A percentile compares a stretch with the other conserved stretches of the same genome.
Conservation (phyloP, 2,113 vertebrate genomes). For the Phrynosoma platyrhinos region DNA sequence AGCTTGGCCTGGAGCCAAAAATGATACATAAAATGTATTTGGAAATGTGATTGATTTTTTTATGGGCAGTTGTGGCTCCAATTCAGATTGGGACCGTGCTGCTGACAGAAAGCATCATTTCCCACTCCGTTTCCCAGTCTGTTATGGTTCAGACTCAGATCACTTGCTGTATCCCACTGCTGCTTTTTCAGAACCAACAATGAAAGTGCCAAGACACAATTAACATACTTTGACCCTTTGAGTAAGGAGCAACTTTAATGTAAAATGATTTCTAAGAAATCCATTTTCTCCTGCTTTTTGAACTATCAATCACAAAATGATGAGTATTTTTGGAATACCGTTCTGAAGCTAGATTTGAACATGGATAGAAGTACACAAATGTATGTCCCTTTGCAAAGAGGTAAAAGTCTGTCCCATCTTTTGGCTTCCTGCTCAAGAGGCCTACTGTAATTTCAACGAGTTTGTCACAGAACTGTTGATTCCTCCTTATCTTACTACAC, state of each 20-base stretch:
- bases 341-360: neutral
- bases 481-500: neutral
- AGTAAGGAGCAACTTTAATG: slow-evolving; percentile 50
- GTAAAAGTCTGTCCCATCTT: neutral
- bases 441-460: neutral
- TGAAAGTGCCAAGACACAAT: neutral
- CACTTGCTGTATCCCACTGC: neutral
- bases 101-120: neutral
- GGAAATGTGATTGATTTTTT: neutral
- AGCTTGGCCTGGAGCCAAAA: slow-evolving; percentile 51
- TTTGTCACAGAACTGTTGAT: neutral
- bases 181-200: neutral
- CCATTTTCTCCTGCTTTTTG: neutral
- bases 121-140: too few relatives aligned
- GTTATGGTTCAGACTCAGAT: neutral
- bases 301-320: slow-evolving; percentile 17
- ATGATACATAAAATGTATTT: neutral
- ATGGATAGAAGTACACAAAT: neutral
- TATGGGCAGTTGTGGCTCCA: neutral
- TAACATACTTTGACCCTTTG: slow-evolving; percentile 41
- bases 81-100: neutral
- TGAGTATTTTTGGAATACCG: neutral
- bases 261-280: slow-evolving; percentile 25
- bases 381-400: slow-evolving; percentile 13
- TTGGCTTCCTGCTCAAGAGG: neutral